Conservation (phyloP, 2,888 invertebrate genomes). For the Thereva unica region DNA sequence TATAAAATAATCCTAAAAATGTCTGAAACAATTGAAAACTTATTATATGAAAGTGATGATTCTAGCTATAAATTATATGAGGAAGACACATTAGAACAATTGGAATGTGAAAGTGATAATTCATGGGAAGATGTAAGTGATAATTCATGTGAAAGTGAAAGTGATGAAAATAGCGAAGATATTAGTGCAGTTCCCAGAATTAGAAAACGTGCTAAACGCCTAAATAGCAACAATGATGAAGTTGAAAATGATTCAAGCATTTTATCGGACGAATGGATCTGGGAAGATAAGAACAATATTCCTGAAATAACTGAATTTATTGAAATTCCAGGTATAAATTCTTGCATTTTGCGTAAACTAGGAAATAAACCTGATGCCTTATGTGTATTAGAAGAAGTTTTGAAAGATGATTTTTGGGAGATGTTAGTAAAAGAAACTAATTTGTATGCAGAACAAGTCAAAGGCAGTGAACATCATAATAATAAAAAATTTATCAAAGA, state of each 20-base stretch:
- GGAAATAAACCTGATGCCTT: background rate
- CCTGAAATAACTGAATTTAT: background rate
- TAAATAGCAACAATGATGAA: conserved; percentile 1
- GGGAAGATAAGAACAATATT: conserved; percentile 10
- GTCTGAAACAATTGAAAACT: too few relatives aligned
- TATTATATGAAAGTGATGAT: too few relatives aligned
- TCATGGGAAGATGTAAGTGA: too few relatives aligned
- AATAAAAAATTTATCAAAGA: conserved; percentile 1
- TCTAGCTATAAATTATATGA: too few relatives aligned
- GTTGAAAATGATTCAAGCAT: background rate
- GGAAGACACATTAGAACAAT: too few relatives aligned
- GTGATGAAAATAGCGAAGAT: background rate
- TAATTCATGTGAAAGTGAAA: background rate
- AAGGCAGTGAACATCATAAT: background rate
- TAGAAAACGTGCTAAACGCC: conserved; percentile 17
- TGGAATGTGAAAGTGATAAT: too few relatives aligned
- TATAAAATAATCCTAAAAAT: too few relatives aligned
- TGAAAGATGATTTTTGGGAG: background rate
- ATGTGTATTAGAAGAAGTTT: background rate
- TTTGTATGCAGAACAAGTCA: too few relatives aligned
- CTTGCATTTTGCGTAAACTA: background rate
- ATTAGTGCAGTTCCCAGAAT: background rate
- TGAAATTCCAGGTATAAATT: conserved; percentile 1
- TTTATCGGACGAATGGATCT: background rate
- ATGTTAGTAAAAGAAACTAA: too few relatives aligned